Evolutionary conservation across 1,140 invertebrate genomes (phyloP), one percentile per base, ranked within the genome.

Genomic region (Nomia melanderi): DNA sequence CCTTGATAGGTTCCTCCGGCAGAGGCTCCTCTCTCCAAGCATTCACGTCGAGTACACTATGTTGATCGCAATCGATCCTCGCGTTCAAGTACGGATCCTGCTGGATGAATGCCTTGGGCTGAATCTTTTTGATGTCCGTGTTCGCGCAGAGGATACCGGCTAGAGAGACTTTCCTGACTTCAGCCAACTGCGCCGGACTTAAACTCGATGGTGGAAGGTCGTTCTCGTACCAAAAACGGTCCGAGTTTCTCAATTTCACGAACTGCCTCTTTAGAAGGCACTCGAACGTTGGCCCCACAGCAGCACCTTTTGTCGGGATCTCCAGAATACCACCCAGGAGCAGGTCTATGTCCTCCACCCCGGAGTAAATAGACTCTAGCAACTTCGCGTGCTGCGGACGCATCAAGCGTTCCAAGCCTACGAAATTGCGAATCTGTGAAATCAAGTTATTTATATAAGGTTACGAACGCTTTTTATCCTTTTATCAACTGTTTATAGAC

Each of bases 141-240:
- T 98, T 97, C 31, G 96, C 94, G 88, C 98, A 99, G 1, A 99
- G 92, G 1, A 99, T 92, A 14, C 96, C 95, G 1, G 97, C 95
- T 1, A 99, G 90, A 0, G 95, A 95, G 0, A 96, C 95, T 89
- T 97, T 97, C 75, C 97, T 94, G 50, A 99, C 95, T 81, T 98
- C 97, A 60, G 94, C 93, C 1, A 99, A 92, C 91, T 99, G 98
- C 62, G 95, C 95, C 70, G 94, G 86, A 9, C 93, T 95, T 77
- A 98, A 95, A 9, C 97, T 95, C 1, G 97, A 97, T 0, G 97
- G 97, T 0, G 97, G 97, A 36, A 98, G 94, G 88, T 98, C 98
- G 87, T 98, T 98, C 91, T 99, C 98, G 85, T 98, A 99, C 97
- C 98, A 99, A 87, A 98, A 99, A 71, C 98, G 94, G 92, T 98